phyloP scores from a whole-genome alignment of 2,113 vertebrate species.

The Aptenodytes patagonicus region DNA sequence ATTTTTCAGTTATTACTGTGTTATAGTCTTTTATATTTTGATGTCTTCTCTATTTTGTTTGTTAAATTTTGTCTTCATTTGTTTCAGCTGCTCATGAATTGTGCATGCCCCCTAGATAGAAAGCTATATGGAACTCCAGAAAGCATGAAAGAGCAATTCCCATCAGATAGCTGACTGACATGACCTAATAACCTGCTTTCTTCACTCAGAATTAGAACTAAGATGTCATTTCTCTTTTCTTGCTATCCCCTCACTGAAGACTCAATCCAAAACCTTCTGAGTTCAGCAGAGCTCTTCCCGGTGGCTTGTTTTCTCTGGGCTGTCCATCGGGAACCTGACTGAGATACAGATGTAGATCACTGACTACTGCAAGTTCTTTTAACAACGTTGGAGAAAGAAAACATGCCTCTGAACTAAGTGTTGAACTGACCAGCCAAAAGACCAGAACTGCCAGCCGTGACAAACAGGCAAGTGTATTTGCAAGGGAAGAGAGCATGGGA shows the following conservation, averaged over 20 bases:
- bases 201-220: not conserved
- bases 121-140: not conserved
- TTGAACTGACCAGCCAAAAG: not conserved
- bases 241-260: not conserved
- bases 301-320: not conserved
- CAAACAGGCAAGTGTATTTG: not conserved
- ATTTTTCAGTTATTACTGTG: not conserved
- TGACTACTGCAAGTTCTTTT: not conserved
- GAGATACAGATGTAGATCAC: not conserved
- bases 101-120: not conserved
- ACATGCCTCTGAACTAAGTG: not conserved
- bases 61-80: not conserved
- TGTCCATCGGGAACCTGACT: not conserved
- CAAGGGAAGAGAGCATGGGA: not conserved
- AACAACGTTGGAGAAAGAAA: not conserved
- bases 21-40: not conserved
- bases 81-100: not conserved
- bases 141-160: not conserved
- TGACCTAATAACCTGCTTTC: slow-evolving; percentile 2
- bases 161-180: not conserved
- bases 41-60: not conserved
- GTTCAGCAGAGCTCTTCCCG: not conserved
- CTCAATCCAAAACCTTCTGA: not conserved
- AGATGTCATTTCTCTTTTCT: not conserved
- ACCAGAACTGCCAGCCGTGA: not conserved